These are phyloP conservation scores for Neolamprologus sp. DNA, from an alignment of 2,113 vertebrate genomes.

Conservation along the genomic window DNA sequence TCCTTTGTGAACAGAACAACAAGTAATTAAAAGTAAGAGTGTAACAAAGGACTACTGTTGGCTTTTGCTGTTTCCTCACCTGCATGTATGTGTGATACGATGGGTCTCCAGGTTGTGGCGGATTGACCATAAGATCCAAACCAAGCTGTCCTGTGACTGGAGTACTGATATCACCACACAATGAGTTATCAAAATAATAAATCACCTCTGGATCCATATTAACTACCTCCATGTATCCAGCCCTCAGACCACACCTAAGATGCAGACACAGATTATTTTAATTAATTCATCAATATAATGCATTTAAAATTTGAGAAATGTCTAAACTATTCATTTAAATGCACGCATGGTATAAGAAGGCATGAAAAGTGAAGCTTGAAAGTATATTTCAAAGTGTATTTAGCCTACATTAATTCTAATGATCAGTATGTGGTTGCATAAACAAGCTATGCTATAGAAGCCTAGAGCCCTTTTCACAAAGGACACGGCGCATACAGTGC, in stretches of 20 bases:
- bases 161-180: constrained; percentile 21
- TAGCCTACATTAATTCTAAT: not conserved
- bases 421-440: not conserved
- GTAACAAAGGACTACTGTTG: not conserved
- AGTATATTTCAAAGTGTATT: not conserved
- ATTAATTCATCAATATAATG: not conserved
- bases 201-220: constrained; percentile 56
- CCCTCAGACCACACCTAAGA: constrained; percentile 58
- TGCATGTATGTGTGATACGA: constrained; percentile 34
- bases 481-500: not conserved
- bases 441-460: not conserved
- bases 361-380: not conserved
- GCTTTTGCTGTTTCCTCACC: not conserved
- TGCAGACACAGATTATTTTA: not conserved
- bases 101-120: constrained; percentile 43
- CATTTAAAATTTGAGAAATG: not conserved
- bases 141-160: constrained; percentile 54
- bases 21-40: too few species aligned
- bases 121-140: constrained; percentile 54
- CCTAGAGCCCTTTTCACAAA: not conserved
- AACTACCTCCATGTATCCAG: constrained; percentile 66
- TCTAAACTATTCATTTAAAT: not conserved
- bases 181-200: not conserved
- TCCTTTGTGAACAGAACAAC: constrained; percentile 23
- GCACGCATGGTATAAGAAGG: not conserved